Conservation (phyloP, 2,113 vertebrate genomes). For the Enhydra lutris region DNA sequence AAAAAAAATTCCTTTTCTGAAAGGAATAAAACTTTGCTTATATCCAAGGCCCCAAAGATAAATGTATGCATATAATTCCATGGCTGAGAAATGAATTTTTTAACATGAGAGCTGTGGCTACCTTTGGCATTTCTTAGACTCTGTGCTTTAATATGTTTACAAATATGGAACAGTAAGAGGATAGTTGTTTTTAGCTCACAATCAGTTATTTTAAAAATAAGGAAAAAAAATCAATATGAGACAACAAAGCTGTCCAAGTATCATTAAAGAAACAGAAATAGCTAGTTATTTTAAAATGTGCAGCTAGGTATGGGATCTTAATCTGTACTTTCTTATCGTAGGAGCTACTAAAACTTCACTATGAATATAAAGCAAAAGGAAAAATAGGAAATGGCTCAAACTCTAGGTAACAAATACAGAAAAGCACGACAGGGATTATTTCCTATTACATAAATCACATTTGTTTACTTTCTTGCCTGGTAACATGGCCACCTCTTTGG, state of each 20-base stretch:
- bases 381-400: not conserved
- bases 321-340: not conserved
- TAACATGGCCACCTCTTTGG: not conserved
- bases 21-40: not conserved
- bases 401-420: not conserved
- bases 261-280: conserved; percentile 47
- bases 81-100: not conserved
- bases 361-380: not conserved
- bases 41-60: not conserved
- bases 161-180: not conserved
- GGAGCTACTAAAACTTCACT: conserved; percentile 2
- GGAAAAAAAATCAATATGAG: conserved; percentile 10
- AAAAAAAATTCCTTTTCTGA: not conserved
- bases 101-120: not conserved
- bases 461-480: not conserved
- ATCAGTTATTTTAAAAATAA: conserved; percentile 16
- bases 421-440: not conserved
- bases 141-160: not conserved
- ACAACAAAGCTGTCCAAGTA: not conserved
- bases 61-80: not conserved
- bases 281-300: not conserved
- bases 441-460: not conserved
- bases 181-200: not conserved
- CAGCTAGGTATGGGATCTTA: not conserved
- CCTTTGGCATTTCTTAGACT: not conserved